A percentile compares a stretch with the other conserved stretches of the same genome.
Conservation (phyloP, 2,888 invertebrate species). For the Trissonchulus sp. region DNA sequence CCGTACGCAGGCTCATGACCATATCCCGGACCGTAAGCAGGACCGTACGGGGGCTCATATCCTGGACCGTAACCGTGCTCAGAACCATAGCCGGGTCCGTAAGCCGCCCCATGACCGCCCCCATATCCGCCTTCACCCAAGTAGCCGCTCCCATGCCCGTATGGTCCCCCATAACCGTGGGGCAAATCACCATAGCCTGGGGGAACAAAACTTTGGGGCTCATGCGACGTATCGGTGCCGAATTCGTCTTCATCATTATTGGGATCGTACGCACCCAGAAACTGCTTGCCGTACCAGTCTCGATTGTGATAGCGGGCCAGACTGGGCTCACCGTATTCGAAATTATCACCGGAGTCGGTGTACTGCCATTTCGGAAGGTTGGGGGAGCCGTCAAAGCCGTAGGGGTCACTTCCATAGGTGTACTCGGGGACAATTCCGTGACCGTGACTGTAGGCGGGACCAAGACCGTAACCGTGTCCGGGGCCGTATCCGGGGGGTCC, state of each 20-base stretch:
- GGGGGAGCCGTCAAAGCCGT: background rate
- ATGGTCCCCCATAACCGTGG: background rate
- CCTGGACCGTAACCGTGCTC: background rate
- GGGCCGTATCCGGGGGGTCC: too few relatives aligned
- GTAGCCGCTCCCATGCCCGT: slow-evolving; percentile 16
- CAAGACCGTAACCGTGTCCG: background rate
- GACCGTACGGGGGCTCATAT: background rate
- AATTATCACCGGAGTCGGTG: background rate
- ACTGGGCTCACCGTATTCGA: background rate
- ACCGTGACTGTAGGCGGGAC: background rate
- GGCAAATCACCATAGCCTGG: background rate
- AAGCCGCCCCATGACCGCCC: background rate
- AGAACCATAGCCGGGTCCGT: background rate
- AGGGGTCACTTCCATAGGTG: background rate
- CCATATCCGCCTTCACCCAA: slow-evolving; percentile 4
- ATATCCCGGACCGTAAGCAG: background rate
- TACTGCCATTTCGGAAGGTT: background rate
- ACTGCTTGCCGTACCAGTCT: background rate
- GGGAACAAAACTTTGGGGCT: background rate
- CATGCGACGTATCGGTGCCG: background rate
- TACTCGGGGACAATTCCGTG: background rate
- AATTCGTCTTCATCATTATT: background rate
- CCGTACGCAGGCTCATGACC: background rate
- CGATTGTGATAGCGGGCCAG: background rate
- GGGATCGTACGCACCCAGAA: background rate